phyloP scores from a whole-genome alignment of 2,888 invertebrate genomes.

The Alentia gelatinosa region DNA sequence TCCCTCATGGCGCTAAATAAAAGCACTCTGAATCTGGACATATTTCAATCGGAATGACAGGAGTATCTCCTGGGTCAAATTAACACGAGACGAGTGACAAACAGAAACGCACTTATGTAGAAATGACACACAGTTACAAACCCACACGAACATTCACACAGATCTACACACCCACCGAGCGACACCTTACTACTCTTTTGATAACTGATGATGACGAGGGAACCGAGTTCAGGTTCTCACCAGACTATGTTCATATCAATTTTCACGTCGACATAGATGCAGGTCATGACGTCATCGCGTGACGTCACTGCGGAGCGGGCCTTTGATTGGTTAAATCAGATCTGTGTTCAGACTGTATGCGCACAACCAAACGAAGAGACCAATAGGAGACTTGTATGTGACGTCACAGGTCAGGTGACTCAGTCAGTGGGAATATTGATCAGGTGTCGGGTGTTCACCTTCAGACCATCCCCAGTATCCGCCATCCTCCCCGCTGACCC shows the following conservation, averaged over 20 bases:
- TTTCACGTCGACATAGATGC: not conserved
- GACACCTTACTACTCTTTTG: too few species aligned
- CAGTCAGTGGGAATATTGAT: too few species aligned
- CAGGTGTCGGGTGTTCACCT: not conserved
- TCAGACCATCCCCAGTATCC: not conserved
- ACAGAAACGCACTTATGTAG: too few species aligned
- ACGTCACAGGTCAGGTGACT: conserved; percentile 5
- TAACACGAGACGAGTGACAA: too few species aligned
- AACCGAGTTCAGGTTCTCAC: not conserved
- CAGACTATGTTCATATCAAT: conserved; percentile 25
- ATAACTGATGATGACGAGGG: not conserved
- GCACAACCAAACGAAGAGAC: conserved; percentile 40
- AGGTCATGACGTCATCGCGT: not conserved
- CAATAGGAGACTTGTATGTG: conserved; percentile 27
- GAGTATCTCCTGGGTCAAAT: too few species aligned
- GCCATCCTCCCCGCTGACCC: too few species aligned
- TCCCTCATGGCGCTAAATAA: too few species aligned
- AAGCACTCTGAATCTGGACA: too few species aligned
- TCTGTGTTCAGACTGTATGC: conserved; percentile 43
- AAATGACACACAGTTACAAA: too few species aligned
- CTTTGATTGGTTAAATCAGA: conserved; percentile 27
- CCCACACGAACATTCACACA: too few species aligned
- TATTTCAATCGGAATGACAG: too few species aligned
- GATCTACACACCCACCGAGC: too few species aligned
- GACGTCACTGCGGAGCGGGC: conserved; percentile 15